Percentiles rank a stretch among this genome's conserved stretches.
Evolutionary conservation across 2,113 vertebrate species (phyloP).

Genomic region (Erythrolamprus reginae): DNA sequence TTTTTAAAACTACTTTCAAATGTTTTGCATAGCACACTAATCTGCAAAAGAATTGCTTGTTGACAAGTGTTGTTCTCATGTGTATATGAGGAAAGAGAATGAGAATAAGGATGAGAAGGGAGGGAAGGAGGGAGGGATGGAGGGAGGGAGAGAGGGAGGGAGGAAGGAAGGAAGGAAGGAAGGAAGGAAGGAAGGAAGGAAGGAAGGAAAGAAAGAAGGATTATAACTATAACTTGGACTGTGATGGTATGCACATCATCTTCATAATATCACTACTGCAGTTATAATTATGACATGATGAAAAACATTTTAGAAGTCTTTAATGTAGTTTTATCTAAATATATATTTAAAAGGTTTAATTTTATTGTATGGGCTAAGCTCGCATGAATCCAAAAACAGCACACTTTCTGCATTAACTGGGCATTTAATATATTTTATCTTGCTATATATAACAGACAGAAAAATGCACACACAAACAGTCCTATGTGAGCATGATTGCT

Average conservation of each 20-base stretch:
- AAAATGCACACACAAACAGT: constrained; percentile 3
- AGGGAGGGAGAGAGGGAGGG: too few species aligned
- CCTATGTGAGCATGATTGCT: constrained; percentile 36
- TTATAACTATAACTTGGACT: background rate
- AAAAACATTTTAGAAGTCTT: constrained; percentile 10
- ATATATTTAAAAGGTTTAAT: constrained; percentile 29
- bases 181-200: background rate
- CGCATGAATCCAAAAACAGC: background rate
- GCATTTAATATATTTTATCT: constrained; percentile 43
- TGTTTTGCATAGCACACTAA: background rate
- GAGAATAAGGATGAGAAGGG: background rate
- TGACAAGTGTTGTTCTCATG: background rate
- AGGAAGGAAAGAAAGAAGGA: background rate
- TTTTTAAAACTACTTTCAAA: background rate
- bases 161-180: background rate
- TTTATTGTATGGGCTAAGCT: constrained; percentile 14
- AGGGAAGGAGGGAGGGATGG: too few species aligned
- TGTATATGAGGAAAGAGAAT: background rate
- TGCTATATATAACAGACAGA: constrained; percentile 14
- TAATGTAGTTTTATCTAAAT: background rate
- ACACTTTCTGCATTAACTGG: constrained; percentile 22
- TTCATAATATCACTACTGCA: constrained; percentile 8
- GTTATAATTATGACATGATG: constrained; percentile 29
- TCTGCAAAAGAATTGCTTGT: background rate
- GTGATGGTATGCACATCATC: constrained; percentile 3